These are phyloP conservation scores for Dendroctonus ponderosae DNA, from an alignment of 1,140 invertebrate genomes.

Conservation along the genomic window DNA sequence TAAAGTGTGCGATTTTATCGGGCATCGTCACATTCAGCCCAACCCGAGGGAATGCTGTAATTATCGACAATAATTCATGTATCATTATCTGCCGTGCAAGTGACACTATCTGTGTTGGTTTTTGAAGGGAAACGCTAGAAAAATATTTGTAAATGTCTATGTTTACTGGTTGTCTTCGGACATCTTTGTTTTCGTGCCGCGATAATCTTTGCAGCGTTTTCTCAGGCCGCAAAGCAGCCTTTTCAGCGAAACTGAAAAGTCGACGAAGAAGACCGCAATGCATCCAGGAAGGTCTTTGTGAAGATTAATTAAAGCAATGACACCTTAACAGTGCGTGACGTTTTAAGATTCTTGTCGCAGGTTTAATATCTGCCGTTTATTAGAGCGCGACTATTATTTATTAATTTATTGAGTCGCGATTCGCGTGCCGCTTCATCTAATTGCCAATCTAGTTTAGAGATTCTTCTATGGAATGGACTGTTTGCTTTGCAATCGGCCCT, in stretches of 20 bases:
- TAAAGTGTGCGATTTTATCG: constrained; percentile 24
- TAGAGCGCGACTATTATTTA: constrained; percentile 15
- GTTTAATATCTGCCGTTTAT: constrained; percentile 16
- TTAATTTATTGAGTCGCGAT: constrained; percentile 18
- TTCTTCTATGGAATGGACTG: too few species aligned
- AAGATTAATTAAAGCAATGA: constrained; percentile 13
- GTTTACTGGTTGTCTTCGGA: background rate
- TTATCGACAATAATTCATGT: constrained; percentile 19
- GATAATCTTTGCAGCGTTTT: too few species aligned
- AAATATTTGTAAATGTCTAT: constrained; percentile 3
- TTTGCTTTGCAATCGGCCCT: too few species aligned
- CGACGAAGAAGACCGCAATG: too few species aligned
- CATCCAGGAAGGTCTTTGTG: background rate
- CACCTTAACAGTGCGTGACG: constrained; percentile 23
- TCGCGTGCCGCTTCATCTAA: constrained; percentile 7
- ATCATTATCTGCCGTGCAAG: constrained; percentile 9
- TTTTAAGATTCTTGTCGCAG: constrained; percentile 13
- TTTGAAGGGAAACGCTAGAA: too few species aligned
- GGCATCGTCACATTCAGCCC: constrained; percentile 15
- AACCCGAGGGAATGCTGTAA: constrained; percentile 17
- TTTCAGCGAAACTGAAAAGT: too few species aligned
- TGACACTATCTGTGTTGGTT: constrained; percentile 21
- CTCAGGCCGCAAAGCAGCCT: too few species aligned
- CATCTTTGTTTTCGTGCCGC: too few species aligned
- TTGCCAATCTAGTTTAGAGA: too few species aligned